Percentiles rank a stretch among this genome's conserved stretches.
These are phyloP conservation scores for Aquatica leii DNA, from an alignment of 2,888 invertebrate species.

Conservation along the genomic window DNA sequence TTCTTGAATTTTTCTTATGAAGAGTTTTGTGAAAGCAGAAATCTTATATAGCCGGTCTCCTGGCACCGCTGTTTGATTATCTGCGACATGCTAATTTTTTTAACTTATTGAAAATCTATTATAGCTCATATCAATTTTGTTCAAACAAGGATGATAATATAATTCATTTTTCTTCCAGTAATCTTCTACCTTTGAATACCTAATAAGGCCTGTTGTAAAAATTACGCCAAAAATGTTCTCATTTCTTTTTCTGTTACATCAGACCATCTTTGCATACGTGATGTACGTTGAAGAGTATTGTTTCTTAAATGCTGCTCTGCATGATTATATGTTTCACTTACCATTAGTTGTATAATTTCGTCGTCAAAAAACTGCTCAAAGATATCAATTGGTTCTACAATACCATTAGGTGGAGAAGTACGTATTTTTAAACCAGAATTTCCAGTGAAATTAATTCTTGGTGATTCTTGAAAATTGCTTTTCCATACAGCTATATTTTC, in stretches of 20 bases:
- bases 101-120: constrained; percentile 15
- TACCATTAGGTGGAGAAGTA: background rate
- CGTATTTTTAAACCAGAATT: too few species aligned
- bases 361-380: constrained; percentile 9
- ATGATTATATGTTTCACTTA: constrained; percentile 5
- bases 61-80: constrained; percentile 9
- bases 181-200: constrained; percentile 1
- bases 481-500: too few species aligned
- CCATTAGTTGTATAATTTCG: too few species aligned
- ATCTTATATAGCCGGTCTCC: constrained; percentile 8
- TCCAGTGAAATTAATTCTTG: too few species aligned
- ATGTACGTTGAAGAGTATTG: constrained; percentile 6
- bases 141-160: constrained; percentile 1
- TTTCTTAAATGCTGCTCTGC: constrained; percentile 6
- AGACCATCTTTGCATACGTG: constrained; percentile 24
- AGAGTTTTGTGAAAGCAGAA: constrained; percentile 7
- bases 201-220: too few species aligned
- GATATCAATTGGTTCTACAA: constrained; percentile 4
- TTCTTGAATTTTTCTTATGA: constrained; percentile 8
- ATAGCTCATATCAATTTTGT: constrained; percentile 1
- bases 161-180: too few species aligned
- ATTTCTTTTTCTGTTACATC: constrained; percentile 35
- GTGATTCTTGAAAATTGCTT: too few species aligned
- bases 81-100: constrained; percentile 7
- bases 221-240: constrained; percentile 38